Base-by-base conservation (phyloP, 2,888 invertebrate genomes). In the Halictus ligatus region DNA sequence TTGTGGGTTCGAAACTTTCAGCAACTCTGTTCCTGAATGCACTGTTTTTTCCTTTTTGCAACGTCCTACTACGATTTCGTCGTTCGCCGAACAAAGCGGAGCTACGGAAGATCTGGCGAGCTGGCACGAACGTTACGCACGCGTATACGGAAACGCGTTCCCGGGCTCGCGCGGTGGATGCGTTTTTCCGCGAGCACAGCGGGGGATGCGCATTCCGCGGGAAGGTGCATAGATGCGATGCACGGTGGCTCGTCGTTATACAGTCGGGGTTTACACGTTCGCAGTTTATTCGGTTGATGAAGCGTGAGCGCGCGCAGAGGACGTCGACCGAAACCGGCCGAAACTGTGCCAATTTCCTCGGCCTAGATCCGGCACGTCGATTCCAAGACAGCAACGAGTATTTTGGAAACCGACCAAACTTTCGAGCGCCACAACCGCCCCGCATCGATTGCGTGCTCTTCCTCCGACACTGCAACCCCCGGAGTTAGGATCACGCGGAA, bases 231-330 rank as follows among this genome's bases (percentile, higher is more conserved):
- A 48, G 76, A 64, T 48, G 72, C 67, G 81, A 69, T 75, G 43
- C 21, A 25, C 21, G 54, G 18, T 76, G 69, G 69, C 75, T 29
- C 12, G 75, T 21, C 54, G 54, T 54, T 54, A 10, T 54, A 21
- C 54, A 21, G 21, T 54, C 54, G 10, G 54, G 74, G 81, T 81
- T 80, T 78, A 78, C 74, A 83, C 40, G 71, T 40, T 21, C 64
- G 50, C 64, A 25, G 72, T 83, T 85, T 78, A 85, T 73, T 78
- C 74, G 58, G 78, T 77, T 58, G 75, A 86, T 81, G 86, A 81
- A 80, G 58, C 75, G 73, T 35, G 40, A 67, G 21, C 5, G 60
- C 67, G 46, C 79, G 67, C 29, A 18, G 50, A 35, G 85, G 46
- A 77, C 67, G 69, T 25, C 3, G 46, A 35, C 69, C 46, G 78